phyloP scores from a whole-genome alignment of 2,888 invertebrate genomes.

The Lasioglossum vierecki region DNA sequence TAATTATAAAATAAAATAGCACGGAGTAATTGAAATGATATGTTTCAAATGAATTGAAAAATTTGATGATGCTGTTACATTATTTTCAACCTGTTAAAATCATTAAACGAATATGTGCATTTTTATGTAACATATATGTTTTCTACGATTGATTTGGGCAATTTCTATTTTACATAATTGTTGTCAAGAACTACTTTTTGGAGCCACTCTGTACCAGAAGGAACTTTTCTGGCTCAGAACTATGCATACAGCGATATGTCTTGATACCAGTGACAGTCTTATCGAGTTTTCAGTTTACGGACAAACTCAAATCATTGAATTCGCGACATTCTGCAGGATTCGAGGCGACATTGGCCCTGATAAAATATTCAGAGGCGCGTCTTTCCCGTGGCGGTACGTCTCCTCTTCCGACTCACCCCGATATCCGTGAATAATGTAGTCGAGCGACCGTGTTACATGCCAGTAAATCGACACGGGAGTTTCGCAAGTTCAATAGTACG shows the following conservation, averaged over 20 bases:
- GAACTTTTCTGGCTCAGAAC: not conserved
- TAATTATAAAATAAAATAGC: too few species aligned
- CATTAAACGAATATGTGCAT: too few species aligned
- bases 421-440: not conserved
- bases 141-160: too few species aligned
- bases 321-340: not conserved
- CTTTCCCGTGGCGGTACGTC: not conserved
- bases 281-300: not conserved
- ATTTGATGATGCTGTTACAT: too few species aligned
- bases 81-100: too few species aligned
- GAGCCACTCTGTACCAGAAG: not conserved
- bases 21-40: too few species aligned
- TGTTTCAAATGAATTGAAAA: too few species aligned
- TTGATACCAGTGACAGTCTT: too few species aligned
- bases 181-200: too few species aligned
- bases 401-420: not conserved
- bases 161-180: too few species aligned
- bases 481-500: slow-evolving; percentile 55
- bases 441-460: slow-evolving; percentile 23
- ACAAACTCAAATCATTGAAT: not conserved
- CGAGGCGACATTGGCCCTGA: not conserved
- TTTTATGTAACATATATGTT: too few species aligned
- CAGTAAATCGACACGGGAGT: slow-evolving; percentile 45
- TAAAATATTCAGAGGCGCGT: not conserved
- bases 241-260: not conserved